These are phyloP conservation scores for Solenopsis fugax DNA, from an alignment of 1,140 invertebrate species.

Conservation along the genomic window DNA sequence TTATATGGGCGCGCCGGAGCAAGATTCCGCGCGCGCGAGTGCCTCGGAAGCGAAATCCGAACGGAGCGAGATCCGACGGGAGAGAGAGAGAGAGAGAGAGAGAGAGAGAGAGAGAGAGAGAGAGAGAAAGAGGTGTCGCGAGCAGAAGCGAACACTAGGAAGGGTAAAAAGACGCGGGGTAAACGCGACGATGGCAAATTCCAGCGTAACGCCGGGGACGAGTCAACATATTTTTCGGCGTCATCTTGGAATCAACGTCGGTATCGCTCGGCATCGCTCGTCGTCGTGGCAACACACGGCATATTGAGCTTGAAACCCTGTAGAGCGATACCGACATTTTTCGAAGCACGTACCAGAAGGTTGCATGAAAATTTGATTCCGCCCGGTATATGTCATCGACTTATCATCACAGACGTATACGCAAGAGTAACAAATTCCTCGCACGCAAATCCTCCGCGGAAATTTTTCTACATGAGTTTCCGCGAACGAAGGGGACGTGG, in stretches of 20 bases:
- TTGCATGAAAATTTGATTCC: slow-evolving; percentile 44
- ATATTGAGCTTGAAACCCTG: slow-evolving; percentile 2
- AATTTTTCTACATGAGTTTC: slow-evolving; percentile 5
- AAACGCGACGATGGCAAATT: slow-evolving; percentile 42
- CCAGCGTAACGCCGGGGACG: not conserved
- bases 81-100: slow-evolving; percentile 69
- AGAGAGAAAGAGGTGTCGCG: slow-evolving; percentile 70
- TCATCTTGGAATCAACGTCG: slow-evolving; percentile 57
- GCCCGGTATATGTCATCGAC: slow-evolving; percentile 32
- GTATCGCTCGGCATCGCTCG: not conserved
- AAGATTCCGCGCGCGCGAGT: slow-evolving; percentile 28
- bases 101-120: slow-evolving; percentile 71
- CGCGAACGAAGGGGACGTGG: not conserved
- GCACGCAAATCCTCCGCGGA: slow-evolving; percentile 3
- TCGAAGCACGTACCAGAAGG: slow-evolving; percentile 15
- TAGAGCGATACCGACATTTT: slow-evolving; percentile 10
- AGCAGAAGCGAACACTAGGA: slow-evolving; percentile 53
- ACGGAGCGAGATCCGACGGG: slow-evolving; percentile 58
- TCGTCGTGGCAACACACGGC: not conserved
- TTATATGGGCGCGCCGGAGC: slow-evolving; percentile 55
- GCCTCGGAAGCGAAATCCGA: slow-evolving; percentile 65
- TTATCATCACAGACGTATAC: not conserved
- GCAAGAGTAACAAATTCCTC: slow-evolving; percentile 3
- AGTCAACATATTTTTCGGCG: slow-evolving; percentile 66
- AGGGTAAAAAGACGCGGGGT: slow-evolving; percentile 46